Conservation (phyloP, 2,113 vertebrate genomes). For the Neofelis nebulosa region DNA sequence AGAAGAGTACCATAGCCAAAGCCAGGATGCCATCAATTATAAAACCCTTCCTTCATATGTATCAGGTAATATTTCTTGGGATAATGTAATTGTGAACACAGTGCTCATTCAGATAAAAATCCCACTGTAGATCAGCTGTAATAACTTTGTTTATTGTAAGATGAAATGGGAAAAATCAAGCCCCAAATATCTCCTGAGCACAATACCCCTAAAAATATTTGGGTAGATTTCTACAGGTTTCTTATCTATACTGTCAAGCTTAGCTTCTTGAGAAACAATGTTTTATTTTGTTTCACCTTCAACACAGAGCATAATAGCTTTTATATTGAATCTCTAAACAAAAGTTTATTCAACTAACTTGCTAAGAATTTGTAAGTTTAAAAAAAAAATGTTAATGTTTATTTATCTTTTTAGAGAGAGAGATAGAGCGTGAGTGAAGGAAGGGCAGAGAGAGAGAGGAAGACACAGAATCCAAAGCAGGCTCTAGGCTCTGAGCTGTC, state of each 20-base stretch:
- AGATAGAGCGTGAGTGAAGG: too few relatives aligned
- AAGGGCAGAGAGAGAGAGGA: too few relatives aligned
- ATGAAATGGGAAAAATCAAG: neutral
- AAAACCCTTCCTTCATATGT: neutral
- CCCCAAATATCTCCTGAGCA: neutral
- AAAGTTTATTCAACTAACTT: conserved; percentile 14
- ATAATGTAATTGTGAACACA: neutral
- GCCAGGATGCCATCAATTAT: neutral
- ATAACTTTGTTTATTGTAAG: neutral
- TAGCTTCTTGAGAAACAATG: neutral
- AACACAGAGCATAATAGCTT: neutral
- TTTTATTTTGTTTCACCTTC: neutral
- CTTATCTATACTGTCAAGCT: neutral
- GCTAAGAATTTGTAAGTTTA: neutral
- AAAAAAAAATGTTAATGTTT: too few relatives aligned
- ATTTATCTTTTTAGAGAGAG: too few relatives aligned
- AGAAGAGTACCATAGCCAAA: neutral
- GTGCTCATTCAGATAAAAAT: neutral
- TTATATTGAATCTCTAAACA: neutral
- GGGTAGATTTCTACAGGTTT: neutral
- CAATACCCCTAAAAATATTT: neutral
- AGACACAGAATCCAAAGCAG: too few relatives aligned
- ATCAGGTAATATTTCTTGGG: neutral
- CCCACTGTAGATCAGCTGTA: neutral
- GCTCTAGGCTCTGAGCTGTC: too few relatives aligned